A percentile compares a stretch with the other conserved stretches of the same genome.
Evolutionary conservation across 2,888 invertebrate genomes (phyloP).

Genomic region (Aromia moschata): DNA sequence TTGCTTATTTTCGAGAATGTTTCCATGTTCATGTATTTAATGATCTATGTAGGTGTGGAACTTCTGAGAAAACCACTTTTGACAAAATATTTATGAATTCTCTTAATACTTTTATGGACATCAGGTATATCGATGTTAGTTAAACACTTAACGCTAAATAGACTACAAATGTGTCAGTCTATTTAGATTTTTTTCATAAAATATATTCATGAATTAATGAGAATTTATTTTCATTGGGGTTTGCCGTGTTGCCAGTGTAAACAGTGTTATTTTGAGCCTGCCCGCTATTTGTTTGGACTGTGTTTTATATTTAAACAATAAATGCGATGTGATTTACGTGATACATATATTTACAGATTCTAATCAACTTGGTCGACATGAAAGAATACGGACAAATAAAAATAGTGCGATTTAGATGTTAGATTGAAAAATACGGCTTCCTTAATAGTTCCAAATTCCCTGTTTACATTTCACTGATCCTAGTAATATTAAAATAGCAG

Average conservation of each 20-base stretch:
- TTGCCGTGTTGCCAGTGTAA: not conserved
- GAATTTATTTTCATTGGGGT: constrained; percentile 14
- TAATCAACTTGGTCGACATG: too few relatives aligned
- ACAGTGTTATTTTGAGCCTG: constrained; percentile 9
- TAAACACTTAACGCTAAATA: constrained; percentile 18
- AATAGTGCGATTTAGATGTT: too few relatives aligned
- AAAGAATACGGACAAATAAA: too few relatives aligned
- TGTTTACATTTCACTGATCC: too few relatives aligned
- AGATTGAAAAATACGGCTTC: too few relatives aligned
- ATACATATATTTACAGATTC: too few relatives aligned
- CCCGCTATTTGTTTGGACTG: constrained; percentile 5
- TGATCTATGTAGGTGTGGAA: too few relatives aligned
- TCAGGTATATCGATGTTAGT: constrained; percentile 6
- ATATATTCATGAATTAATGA: constrained; percentile 6
- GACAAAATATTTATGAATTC: not conserved
- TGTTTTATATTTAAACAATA: constrained; percentile 13
- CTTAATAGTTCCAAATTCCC: too few relatives aligned
- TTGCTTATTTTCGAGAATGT: too few relatives aligned
- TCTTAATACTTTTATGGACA: constrained; percentile 10
- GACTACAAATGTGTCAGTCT: constrained; percentile 25
- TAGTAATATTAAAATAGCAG: too few relatives aligned
- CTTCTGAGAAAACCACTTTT: not conserved
- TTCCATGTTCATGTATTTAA: too few relatives aligned
- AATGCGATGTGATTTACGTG: not conserved
- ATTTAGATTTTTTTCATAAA: constrained; percentile 21